Conservation (phyloP, 2,888 invertebrate species). For the Tryphoninae sp. region DNA sequence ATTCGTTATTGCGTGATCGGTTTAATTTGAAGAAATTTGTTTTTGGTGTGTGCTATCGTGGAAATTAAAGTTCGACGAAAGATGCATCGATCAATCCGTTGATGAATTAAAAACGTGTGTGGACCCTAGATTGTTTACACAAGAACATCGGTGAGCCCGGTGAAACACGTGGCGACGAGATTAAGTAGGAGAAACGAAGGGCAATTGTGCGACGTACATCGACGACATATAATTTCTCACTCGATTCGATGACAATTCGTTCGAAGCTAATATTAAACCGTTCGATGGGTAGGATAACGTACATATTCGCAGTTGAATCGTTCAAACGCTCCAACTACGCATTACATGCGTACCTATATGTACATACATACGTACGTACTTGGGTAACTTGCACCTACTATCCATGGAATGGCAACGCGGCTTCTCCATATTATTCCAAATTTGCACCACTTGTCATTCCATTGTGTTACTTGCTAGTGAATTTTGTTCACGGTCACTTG, state of each 20-base stretch:
- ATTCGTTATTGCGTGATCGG: not conserved
- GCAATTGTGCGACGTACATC: conserved; percentile 19
- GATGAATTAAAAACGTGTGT: conserved; percentile 33
- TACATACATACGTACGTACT: too few species aligned
- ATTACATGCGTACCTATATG: too few species aligned
- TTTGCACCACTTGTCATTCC: not conserved
- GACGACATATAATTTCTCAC: conserved; percentile 15
- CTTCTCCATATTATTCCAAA: too few species aligned
- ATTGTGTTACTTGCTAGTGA: not conserved
- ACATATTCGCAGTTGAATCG: not conserved
- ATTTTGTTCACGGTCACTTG: too few species aligned
- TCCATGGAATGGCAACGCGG: too few species aligned
- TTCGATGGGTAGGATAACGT: not conserved
- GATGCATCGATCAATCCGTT: conserved; percentile 32
- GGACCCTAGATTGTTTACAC: not conserved
- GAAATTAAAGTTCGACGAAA: not conserved
- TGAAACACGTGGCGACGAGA: conserved; percentile 46
- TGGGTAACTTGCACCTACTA: too few species aligned
- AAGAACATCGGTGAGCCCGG: conserved; percentile 14
- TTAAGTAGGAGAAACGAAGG: conserved; percentile 47
- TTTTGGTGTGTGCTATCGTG: not conserved
- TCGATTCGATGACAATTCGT: conserved; percentile 22
- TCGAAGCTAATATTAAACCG: conserved; percentile 12
- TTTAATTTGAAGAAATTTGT: not conserved
- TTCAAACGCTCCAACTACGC: not conserved